A percentile compares a stretch with the other conserved stretches of the same genome.
Evolutionary conservation across 2,113 vertebrate species (phyloP).

Genomic region (Cheirogaleus medius): DNA sequence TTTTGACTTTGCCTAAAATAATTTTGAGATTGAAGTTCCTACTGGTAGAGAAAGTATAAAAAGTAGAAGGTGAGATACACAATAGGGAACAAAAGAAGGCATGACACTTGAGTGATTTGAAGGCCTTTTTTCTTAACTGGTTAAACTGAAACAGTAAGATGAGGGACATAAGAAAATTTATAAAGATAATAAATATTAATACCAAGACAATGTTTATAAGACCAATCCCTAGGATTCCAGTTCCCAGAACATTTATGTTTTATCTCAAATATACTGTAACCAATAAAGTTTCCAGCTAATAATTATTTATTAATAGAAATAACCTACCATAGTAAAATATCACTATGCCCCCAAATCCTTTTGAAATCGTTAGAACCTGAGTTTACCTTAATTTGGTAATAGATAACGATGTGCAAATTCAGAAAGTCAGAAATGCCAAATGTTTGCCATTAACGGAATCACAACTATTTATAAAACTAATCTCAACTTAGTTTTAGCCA

Average conservation of each 20-base stretch:
- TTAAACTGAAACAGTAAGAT: background rate
- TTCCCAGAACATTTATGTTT: slow-evolving; percentile 9
- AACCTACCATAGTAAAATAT: slow-evolving; percentile 14
- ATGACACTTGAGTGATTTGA: background rate
- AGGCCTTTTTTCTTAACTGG: background rate
- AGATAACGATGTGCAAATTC: background rate
- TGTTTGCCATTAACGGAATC: slow-evolving; percentile 13
- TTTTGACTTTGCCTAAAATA: slow-evolving; percentile 46
- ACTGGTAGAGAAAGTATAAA: background rate
- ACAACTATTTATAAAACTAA: slow-evolving; percentile 34
- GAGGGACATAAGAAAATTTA: slow-evolving; percentile 1
- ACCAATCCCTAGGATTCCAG: background rate
- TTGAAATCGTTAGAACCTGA: background rate
- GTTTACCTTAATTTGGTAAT: slow-evolving; percentile 4
- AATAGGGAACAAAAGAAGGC: background rate
- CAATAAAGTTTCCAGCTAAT: slow-evolving; percentile 20
- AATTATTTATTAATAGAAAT: background rate
- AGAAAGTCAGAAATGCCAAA: slow-evolving; percentile 35
- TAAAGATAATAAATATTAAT: slow-evolving; percentile 28
- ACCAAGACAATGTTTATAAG: slow-evolving; percentile 38
- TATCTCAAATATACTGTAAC: background rate
- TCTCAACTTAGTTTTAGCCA: background rate
- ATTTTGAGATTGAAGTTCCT: slow-evolving; percentile 40
- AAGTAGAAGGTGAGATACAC: slow-evolving; percentile 3
- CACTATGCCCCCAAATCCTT: slow-evolving; percentile 11